Percentiles rank a stretch among this genome's conserved stretches.
phyloP scores from a whole-genome alignment of 2,113 vertebrate genomes.

The Oryzias celebensis region DNA sequence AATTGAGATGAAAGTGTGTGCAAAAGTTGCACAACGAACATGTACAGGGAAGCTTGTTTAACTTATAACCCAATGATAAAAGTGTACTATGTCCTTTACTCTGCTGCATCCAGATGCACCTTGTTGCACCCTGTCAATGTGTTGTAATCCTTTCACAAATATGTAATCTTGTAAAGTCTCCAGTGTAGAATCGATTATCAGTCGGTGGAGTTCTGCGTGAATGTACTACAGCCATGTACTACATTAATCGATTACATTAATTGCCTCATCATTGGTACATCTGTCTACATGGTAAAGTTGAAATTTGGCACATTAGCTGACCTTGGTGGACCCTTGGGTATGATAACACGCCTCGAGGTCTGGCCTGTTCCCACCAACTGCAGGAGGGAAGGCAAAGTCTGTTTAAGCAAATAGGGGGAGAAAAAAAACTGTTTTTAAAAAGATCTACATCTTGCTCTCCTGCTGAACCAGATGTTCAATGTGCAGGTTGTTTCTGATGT shows the following conservation, averaged over 20 bases:
- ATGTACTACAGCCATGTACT: slow-evolving; percentile 10
- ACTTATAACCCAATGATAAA: slow-evolving; percentile 10
- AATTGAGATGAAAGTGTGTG: slow-evolving; percentile 10
- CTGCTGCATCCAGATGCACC: not conserved
- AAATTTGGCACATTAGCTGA: slow-evolving; percentile 13
- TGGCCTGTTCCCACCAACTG: slow-evolving; percentile 58
- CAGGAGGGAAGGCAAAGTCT: not conserved
- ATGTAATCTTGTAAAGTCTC: slow-evolving; percentile 55
- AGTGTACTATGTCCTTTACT: slow-evolving; percentile 20
- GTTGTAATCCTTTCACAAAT: slow-evolving; percentile 50
- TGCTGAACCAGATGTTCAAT: slow-evolving; percentile 18
- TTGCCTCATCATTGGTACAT: not conserved
- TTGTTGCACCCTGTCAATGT: slow-evolving; percentile 6
- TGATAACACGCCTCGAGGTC: slow-evolving; percentile 50
- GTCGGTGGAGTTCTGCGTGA: slow-evolving; percentile 10
- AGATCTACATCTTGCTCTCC: not conserved
- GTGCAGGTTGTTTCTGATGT: slow-evolving; percentile 54
- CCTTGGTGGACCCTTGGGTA: slow-evolving; percentile 28
- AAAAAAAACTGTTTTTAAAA: not conserved
- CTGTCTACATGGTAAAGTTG: not conserved
- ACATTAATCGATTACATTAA: not conserved
- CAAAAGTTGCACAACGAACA: slow-evolving; percentile 26
- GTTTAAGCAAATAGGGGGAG: not conserved
- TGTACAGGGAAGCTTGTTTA: not conserved
- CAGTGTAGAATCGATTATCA: slow-evolving; percentile 47